Evolutionary conservation across 2,888 invertebrate genomes (phyloP), one percentile per base, ranked within the genome.

Genomic region (Luperina nickerlii): DNA sequence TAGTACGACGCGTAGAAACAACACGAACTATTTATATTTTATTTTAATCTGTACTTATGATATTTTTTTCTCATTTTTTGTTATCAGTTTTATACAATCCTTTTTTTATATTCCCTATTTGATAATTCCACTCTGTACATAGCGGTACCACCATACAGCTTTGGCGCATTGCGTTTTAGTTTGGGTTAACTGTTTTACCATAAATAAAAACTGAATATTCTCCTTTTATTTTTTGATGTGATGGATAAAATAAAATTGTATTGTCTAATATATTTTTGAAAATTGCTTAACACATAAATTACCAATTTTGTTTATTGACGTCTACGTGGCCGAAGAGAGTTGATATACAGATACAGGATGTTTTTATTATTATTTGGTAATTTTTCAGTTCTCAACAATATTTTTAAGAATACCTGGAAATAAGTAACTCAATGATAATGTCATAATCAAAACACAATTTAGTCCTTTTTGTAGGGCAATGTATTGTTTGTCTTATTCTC

Each of bases 161-260:
- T 82, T 82, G 78, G 71, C 83, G 86, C 86, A 84, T 74, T 84
- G 84, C 86, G 84, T 84, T 84, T 70, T 63, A 24, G 27, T 27
- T 32, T 57, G 1, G 27, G 7, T 54, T 73, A 48, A 69, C 45
- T 54, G n/a, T 51, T 70, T 71, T 45, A 45, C 42, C 38, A 2
- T n/a, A 60, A 24, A 18, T 65, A 70, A 75, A 45, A 38, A 69
- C 9, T n/a, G 38, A 62, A 83, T 38, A 38, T 24, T 32, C 9
- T 32, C 1, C 4, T 18, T 54, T 45, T 60, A 42, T 51, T 48
- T 57, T 63, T 13, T 42, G 0, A 27, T 27, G 1, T 51, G 18
- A n/a, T 54, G 13, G 0, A 11, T 38, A 0, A n/a, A 68, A 63
- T 32, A 6, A 9, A 32, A 27, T 70, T 24, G 1, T 73, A 7